Base-by-base conservation (phyloP, 2,797 vertebrate species). In the Parauchenoglanis punctatus region DNA sequence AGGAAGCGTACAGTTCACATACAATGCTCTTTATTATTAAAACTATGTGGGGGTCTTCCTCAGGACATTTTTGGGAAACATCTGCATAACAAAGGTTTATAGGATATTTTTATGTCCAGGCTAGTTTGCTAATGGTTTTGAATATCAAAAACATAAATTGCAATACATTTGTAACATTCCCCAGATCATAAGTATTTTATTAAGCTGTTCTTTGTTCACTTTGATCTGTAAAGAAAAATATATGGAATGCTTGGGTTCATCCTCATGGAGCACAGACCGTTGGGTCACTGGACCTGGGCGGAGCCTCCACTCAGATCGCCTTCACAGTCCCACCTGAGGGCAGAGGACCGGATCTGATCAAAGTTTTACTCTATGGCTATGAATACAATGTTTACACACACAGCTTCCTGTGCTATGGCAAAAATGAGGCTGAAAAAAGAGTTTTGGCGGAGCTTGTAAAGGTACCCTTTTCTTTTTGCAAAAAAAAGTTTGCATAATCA, bases 241-340 rank as follows among this genome's bases (percentile, higher is more conserved):
- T 96, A 23, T 98, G 97, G 97, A 97, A 96, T 28, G 82, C 92
- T 1, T 97, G 96, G 92, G 86, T 95, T 25, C 97, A 75, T 82
- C 97, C 97, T 0, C 91, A 93, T 0, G 95, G 96, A 65, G 95
- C 93, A 18, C 90, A 95, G 78, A 99, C 97, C 0, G 89, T 94
- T 0, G 98, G 98, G 0, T 98, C 98, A 11, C 93, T 99, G 95
- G 98, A 99, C 87, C 94, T 99, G 1, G 98, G 98, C 4, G 98
- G 98, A 7, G 98, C 98, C 35, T 99, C 98, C 35, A 98, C 98
- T 46, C 98, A 99, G 91, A 98, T 99, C 56, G 97, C 98, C 63
- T 99, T 99, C 85, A 92, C 93, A 2, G 93, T 94, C 49, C 86
- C 93, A 17, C 90, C 92, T 3, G 86, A 90, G 6, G 86, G 90